These are phyloP conservation scores for Myotis yumanensis DNA, from an alignment of 2,113 vertebrate species.

Conservation along the genomic window DNA sequence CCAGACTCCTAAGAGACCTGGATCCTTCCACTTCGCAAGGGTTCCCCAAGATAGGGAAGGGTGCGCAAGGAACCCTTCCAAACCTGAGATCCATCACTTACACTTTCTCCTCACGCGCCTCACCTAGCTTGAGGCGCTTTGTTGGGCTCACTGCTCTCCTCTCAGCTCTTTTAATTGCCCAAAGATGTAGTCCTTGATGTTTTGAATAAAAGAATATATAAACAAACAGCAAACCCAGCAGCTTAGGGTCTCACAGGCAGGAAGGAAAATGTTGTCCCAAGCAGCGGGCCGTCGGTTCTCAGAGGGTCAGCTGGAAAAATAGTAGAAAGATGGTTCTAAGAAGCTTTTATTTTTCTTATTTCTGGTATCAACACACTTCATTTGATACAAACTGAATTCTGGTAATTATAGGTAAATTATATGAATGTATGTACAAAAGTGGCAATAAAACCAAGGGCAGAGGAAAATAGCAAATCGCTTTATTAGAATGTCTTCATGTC, in stretches of 20 bases:
- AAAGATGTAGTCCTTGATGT: constrained; percentile 24
- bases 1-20: neutral
- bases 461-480: constrained; percentile 22
- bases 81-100: neutral
- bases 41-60: neutral
- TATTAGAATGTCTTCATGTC: neutral
- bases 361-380: constrained; percentile 30
- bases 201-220: constrained; percentile 51
- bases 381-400: constrained; percentile 8
- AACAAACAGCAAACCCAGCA: constrained; percentile 56
- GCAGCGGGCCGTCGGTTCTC: constrained; percentile 58
- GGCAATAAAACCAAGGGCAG: neutral
- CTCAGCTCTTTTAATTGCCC: neutral
- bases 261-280: constrained; percentile 66
- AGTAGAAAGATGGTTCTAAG: neutral
- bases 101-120: neutral
- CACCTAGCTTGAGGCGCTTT: neutral
- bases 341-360: constrained; percentile 50
- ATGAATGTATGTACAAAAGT: neutral
- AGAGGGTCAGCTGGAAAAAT: constrained; percentile 74
- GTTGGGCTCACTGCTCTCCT: neutral
- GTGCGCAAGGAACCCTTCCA: neutral
- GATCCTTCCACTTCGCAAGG: neutral
- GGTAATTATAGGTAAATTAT: neutral
- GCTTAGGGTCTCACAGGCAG: neutral